Conservation (phyloP, 2,888 invertebrate genomes). For the Bellardia pandia region DNA sequence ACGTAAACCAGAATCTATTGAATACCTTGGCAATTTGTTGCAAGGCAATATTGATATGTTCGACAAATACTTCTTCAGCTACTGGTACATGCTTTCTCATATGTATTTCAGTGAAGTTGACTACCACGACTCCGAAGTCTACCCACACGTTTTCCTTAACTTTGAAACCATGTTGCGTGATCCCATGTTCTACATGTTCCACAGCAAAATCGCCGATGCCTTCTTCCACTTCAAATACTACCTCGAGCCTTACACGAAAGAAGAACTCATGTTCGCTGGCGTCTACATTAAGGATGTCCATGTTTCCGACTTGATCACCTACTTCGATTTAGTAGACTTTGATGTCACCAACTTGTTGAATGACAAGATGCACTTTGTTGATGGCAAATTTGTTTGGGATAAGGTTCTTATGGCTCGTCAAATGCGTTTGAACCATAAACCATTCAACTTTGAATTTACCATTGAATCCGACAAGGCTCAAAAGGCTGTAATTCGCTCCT, state of each 20-base stretch:
- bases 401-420: slow-evolving; percentile 85
- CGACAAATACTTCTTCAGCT: slow-evolving; percentile 76
- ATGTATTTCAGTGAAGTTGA: slow-evolving; percentile 74
- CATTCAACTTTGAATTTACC: slow-evolving; percentile 86
- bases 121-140: slow-evolving; percentile 76
- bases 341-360: slow-evolving; percentile 84
- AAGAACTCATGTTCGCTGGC: slow-evolving; percentile 86
- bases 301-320: slow-evolving; percentile 88
- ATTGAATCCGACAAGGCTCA: slow-evolving; percentile 86
- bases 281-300: slow-evolving; percentile 87
- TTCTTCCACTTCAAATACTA: slow-evolving; percentile 86
- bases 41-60: slow-evolving; percentile 84
- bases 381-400: slow-evolving; percentile 81
- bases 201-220: slow-evolving; percentile 86
- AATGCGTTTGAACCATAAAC: slow-evolving; percentile 88
- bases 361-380: slow-evolving; percentile 75
- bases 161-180: slow-evolving; percentile 88
- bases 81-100: slow-evolving; percentile 74
- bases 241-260: slow-evolving; percentile 86
- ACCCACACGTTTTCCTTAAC: slow-evolving; percentile 87
- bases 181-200: slow-evolving; percentile 88
- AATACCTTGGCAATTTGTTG: slow-evolving; percentile 86
- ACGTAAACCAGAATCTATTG: slow-evolving; percentile 84
- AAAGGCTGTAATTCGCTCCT: slow-evolving; percentile 87
- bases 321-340: slow-evolving; percentile 87